These are phyloP conservation scores for Carcina quercana DNA, from an alignment of 2,888 invertebrate genomes.

Conservation along the genomic window DNA sequence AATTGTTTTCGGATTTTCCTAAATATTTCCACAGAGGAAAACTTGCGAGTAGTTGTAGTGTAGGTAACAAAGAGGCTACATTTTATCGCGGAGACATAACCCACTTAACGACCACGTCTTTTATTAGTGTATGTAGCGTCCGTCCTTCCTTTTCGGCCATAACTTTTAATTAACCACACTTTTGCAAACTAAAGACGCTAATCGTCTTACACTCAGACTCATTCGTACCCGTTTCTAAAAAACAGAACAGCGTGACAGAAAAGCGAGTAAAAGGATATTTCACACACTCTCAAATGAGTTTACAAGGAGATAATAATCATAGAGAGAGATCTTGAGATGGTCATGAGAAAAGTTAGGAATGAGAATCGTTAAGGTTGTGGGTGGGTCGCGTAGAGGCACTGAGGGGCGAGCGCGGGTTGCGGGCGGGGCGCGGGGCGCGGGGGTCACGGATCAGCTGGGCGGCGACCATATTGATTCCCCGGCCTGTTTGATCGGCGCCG, in stretches of 20 bases:
- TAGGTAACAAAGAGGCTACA: neutral
- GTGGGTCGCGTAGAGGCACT: constrained; percentile 22
- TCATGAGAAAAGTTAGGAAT: constrained; percentile 48
- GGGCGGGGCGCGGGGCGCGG: constrained; percentile 44
- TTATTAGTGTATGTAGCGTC: constrained; percentile 24
- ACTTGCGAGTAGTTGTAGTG: neutral
- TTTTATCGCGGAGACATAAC: constrained; percentile 7
- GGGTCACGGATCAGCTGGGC: constrained; percentile 73
- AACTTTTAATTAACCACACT: constrained; percentile 58
- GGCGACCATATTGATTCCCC: constrained; percentile 71
- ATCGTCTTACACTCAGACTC: constrained; percentile 35
- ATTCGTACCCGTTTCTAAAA: constrained; percentile 23
- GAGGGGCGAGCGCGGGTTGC: constrained; percentile 35
- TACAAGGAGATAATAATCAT: neutral
- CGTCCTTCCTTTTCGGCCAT: constrained; percentile 24
- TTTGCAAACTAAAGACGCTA: constrained; percentile 43
- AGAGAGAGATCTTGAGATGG: constrained; percentile 29
- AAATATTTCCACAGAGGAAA: no score
- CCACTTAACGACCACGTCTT: constrained; percentile 14
- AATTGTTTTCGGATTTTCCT: no score
- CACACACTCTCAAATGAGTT: neutral
- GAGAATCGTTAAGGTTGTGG: constrained; percentile 53
- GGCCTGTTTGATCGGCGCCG: constrained; percentile 71
- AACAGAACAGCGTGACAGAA: neutral
- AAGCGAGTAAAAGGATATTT: neutral